Evolutionary conservation across 2,113 vertebrate species (phyloP).

Genomic region (Lichenostomus cassidix): DNA sequence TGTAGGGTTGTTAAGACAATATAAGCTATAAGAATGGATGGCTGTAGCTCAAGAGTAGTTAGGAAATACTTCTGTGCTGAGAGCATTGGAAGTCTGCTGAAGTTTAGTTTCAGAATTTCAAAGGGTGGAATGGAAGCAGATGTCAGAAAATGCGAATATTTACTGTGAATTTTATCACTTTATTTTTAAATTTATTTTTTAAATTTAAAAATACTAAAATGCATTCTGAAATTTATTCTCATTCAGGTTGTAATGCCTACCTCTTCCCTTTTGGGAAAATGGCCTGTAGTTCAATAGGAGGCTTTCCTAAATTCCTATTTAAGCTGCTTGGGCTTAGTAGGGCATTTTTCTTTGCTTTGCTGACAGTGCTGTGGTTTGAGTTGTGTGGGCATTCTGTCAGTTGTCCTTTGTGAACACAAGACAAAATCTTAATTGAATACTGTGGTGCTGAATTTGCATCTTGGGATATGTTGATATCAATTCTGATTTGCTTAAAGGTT

Average conservation of each 20-base stretch:
- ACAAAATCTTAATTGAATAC: not conserved
- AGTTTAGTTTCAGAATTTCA: not conserved
- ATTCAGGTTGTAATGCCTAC: not conserved
- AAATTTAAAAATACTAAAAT: not conserved
- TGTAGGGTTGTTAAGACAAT: not conserved
- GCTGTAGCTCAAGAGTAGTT: not conserved
- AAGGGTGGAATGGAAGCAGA: not conserved
- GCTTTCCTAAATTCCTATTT: not conserved
- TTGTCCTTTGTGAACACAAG: not conserved
- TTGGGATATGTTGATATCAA: not conserved
- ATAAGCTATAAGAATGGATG: not conserved
- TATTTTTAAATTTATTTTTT: not conserved
- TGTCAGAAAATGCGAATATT: not conserved
- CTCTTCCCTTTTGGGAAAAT: not conserved
- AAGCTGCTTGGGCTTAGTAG: not conserved
- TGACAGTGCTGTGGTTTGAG: not conserved
- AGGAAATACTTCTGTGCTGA: not conserved
- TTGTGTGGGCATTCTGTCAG: fast-evolving
- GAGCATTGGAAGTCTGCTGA: not conserved
- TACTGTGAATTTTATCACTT: not conserved
- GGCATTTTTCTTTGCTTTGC: not conserved
- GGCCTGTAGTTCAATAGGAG: not conserved
- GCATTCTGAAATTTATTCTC: not conserved
- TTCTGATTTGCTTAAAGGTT: not conserved
- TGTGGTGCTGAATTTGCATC: not conserved